Evolutionary conservation across 2,888 invertebrate genomes (phyloP), one percentile per base, ranked within the genome.

Genomic region (Himalopsyche anomala): DNA sequence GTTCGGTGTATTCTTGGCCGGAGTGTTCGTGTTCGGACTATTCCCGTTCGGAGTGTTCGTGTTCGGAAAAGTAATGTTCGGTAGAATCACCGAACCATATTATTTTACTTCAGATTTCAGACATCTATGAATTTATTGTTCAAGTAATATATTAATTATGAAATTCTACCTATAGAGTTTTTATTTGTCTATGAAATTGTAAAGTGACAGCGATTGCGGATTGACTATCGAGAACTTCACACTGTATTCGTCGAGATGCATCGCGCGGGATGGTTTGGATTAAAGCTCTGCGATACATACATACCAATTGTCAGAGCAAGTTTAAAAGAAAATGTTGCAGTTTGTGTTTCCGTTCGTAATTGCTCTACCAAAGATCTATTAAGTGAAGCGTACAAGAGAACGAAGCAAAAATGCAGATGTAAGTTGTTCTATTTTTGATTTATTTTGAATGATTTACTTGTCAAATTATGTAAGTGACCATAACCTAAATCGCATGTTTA

Each of bases 381-480:
- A 85, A 92, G 94, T 89, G 94, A 94, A 90, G 95, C 96, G 5
- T 96, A 96, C 91, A 92, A 94, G 89, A 92, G 93, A 90, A 94
- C 95, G 36, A 95, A 95, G 92, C 91, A 94, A 87, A 95, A 95
- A 92, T 96, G 95, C 91, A 93, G 94, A 92, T 96, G 96, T 96
- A 93, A 95, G 95, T 94, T 89, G 54, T 51, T 62, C 80, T 85
- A 84, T 84, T 84, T 81, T 56, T 81, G 80, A 80, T 80, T 28
- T 42, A 11, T 84, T 55, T 80, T 84, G 19, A 38, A 28, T n/a
- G 45, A 84, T 82, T 80, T 81, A 83, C 54, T 81, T 84, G 62
- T 62, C 54, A 81, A 86, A 80, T 86, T 86, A 86, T 84, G 79
- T 86, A 86, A 86, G 82, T 56, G 62, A 28, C 79, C 84, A 55